Conservation (phyloP, 2,113 vertebrate species). For the Neogale vison region DNA sequence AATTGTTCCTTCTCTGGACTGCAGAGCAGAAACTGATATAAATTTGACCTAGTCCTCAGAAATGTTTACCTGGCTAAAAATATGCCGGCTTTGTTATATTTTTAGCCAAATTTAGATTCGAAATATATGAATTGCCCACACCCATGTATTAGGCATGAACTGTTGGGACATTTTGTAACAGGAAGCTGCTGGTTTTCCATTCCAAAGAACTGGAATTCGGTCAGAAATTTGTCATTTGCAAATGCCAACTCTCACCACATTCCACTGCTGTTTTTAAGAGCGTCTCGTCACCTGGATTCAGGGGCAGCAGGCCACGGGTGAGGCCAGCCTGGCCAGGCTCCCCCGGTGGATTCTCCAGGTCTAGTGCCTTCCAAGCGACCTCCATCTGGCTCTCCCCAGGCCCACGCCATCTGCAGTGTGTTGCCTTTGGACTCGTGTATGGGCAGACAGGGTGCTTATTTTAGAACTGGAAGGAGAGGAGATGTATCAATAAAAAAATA, state of each 20-base stretch:
- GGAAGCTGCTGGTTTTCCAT: conserved; percentile 88
- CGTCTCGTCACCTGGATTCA: conserved; percentile 74
- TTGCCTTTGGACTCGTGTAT: conserved; percentile 82
- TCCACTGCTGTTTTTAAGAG: conserved; percentile 81
- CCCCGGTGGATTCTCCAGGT: not conserved
- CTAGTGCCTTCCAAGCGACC: conserved; percentile 67
- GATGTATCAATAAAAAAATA: conserved; percentile 78
- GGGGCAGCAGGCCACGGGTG: conserved; percentile 30
- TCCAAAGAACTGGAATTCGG: conserved; percentile 85
- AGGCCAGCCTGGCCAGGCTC: conserved; percentile 24
- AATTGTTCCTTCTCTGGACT: conserved; percentile 43
- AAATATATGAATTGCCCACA: conserved; percentile 77
- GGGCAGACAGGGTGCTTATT: conserved; percentile 80
- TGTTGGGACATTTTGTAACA: conserved; percentile 88
- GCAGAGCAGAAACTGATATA: conserved; percentile 48
- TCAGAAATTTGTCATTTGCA: conserved; percentile 84
- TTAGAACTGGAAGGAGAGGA: conserved; percentile 82
- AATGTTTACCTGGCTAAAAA: conserved; percentile 85
- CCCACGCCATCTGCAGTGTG: conserved; percentile 51
- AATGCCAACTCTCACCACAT: conserved; percentile 61
- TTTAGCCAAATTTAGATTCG: conserved; percentile 81
- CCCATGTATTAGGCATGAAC: conserved; percentile 81
- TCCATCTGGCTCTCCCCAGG: conserved; percentile 50
- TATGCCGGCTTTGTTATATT: conserved; percentile 75
- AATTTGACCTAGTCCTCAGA: conserved; percentile 65